A percentile compares a stretch with the other conserved stretches of the same genome.
phyloP scores from a whole-genome alignment of 2,888 invertebrate genomes.

The Urechis unicinctus region DNA sequence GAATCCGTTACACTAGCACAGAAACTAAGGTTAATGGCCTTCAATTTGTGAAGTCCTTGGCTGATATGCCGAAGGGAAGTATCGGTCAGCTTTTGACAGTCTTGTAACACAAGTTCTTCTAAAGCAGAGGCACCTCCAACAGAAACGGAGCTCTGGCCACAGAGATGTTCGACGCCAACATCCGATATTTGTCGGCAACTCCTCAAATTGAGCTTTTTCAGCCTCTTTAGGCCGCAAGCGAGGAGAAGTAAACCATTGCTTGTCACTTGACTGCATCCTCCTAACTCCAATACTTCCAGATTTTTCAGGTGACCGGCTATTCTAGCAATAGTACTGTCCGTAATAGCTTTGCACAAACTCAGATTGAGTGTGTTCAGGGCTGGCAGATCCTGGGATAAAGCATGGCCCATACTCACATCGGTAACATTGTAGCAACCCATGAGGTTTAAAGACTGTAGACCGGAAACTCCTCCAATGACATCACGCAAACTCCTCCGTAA shows the following conservation, averaged over 20 bases:
- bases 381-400: slow-evolving; percentile 69
- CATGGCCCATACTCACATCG: slow-evolving; percentile 75
- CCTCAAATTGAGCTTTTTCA: slow-evolving; percentile 77
- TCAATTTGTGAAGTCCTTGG: slow-evolving; percentile 69
- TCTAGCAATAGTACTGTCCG: slow-evolving; percentile 78
- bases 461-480: slow-evolving; percentile 71
- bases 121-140: slow-evolving; percentile 59
- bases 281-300: slow-evolving; percentile 79
- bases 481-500: slow-evolving; percentile 75
- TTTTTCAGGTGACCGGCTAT: slow-evolving; percentile 78
- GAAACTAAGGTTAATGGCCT: slow-evolving; percentile 85
- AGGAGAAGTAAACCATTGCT: slow-evolving; percentile 80
- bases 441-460: slow-evolving; percentile 78
- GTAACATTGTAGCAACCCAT: slow-evolving; percentile 91
- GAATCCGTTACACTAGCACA: slow-evolving; percentile 91
- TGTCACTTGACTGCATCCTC: slow-evolving; percentile 86
- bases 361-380: slow-evolving; percentile 76
- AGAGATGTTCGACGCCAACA: slow-evolving; percentile 79
- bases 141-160: slow-evolving; percentile 53
- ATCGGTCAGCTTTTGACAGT: slow-evolving; percentile 89
- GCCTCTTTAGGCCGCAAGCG: slow-evolving; percentile 78
- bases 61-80: slow-evolving; percentile 81
- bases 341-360: slow-evolving; percentile 88
- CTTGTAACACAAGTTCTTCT: slow-evolving; percentile 82
- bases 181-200: slow-evolving; percentile 92